These are phyloP conservation scores for Zaprionus lachaisei DNA, from an alignment of 1,140 invertebrate species.

Conservation along the genomic window DNA sequence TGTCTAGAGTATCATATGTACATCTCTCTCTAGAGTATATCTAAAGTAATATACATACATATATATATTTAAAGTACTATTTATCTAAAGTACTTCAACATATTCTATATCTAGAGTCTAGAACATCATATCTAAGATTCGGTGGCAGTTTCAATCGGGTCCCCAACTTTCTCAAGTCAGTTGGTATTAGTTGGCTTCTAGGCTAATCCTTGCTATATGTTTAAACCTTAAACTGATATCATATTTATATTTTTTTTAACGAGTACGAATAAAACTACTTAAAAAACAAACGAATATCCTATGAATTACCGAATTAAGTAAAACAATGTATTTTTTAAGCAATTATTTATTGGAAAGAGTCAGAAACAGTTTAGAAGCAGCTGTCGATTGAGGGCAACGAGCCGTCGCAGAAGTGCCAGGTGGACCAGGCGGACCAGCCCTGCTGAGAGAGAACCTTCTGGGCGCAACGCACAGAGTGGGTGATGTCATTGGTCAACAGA, in stretches of 20 bases:
- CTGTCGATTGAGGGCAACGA: conserved; percentile 53
- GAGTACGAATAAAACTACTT: conserved; percentile 34
- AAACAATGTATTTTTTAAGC: neutral
- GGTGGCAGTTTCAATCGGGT: conserved; percentile 78
- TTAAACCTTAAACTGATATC: conserved; percentile 1
- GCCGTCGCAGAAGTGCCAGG: conserved; percentile 56
- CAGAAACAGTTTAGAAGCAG: conserved; percentile 53
- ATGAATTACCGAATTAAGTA: neutral
- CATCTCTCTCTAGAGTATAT: too few relatives aligned
- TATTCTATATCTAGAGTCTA: conserved; percentile 11
- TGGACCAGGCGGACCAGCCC: conserved; percentile 66
- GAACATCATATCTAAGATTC: conserved; percentile 47
- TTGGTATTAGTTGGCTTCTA: conserved; percentile 21
- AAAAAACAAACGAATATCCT: neutral
- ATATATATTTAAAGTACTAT: conserved; percentile 1
- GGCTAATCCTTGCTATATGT: conserved; percentile 6
- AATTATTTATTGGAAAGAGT: conserved; percentile 7
- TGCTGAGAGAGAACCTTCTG: conserved; percentile 46
- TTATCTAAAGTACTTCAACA: conserved; percentile 14
- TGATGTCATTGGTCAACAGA: conserved; percentile 53
- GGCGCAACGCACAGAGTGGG: conserved; percentile 56
- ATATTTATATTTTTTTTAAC: conserved; percentile 42
- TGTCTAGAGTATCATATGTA: conserved; percentile 27
- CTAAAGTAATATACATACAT: too few relatives aligned
- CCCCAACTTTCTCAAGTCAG: conserved; percentile 49